These are phyloP conservation scores for Seriola rivoliana DNA, from an alignment of 2,113 vertebrate genomes.

Conservation along the genomic window DNA sequence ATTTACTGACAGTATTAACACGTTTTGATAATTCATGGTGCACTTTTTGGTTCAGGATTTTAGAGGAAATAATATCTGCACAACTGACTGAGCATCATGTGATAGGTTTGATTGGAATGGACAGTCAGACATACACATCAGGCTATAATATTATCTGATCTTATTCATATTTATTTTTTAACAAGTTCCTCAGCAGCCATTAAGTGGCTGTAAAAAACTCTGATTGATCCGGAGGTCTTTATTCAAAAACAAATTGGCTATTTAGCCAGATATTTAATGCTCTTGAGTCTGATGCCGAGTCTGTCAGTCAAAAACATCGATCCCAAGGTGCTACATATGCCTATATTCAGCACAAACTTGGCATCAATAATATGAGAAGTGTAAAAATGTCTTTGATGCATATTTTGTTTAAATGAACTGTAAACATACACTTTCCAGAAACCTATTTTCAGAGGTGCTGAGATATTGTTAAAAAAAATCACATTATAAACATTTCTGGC, in stretches of 20 bases:
- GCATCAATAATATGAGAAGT: too few species aligned
- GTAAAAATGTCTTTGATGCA: too few species aligned
- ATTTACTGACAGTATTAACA: neutral
- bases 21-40: neutral
- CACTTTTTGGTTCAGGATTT: slow-evolving; percentile 1
- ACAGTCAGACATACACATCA: neutral
- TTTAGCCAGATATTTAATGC: neutral
- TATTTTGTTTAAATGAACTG: too few species aligned
- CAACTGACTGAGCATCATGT: neutral
- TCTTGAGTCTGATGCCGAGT: too few species aligned
- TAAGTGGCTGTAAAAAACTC: neutral
- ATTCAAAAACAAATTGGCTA: neutral
- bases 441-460: too few species aligned
- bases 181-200: neutral
- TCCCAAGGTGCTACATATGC: too few species aligned
- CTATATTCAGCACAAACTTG: too few species aligned
- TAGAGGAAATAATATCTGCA: neutral
- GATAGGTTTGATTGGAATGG: neutral
- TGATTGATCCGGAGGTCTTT: neutral
- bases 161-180: slow-evolving; percentile 1
- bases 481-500: too few species aligned
- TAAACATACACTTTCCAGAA: too few species aligned
- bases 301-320: too few species aligned
- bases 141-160: neutral
- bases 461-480: too few species aligned